Base-by-base conservation (phyloP, 2,888 invertebrate genomes). In the Venustoraphidia nigricollis region DNA sequence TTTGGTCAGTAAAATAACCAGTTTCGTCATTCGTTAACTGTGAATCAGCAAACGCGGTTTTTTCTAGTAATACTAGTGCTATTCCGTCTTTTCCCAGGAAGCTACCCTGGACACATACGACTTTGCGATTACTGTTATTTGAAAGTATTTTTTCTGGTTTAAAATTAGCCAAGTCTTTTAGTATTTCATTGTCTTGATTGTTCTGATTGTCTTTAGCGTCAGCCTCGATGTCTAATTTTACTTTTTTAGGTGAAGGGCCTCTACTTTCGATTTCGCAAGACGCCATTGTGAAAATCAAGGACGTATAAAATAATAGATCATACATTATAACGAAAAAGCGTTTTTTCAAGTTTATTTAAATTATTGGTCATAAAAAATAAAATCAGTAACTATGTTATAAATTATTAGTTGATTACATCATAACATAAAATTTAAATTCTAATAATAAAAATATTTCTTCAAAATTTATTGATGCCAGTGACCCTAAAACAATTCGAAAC, bases 61-160 rank as follows among this genome's bases (percentile, higher is more conserved):
- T 92, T 62, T 92, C 90, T 39, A 92, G 70, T 54, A 89, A 64
- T 49, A 92, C 68, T 52, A 92, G 70, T 13, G 83, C 89, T 52
- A 74, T 69, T 56, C 75, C 77, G 58, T 72, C 71, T 61, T 70
- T 69, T 50, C 75, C 74, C 50, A 69, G 66, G 57, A 88, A 85
- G 53, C 67, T 73, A 13, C 89, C 90, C 56, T 80, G 73, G 41
- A 87, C 63, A 64, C 75, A 79, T 57, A 85, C 74, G 8, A 73
- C 72, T 71, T 90, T 90, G 38, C 79, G 72, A 49, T 76, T 76
- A 1, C 80, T 79, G 61, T 83, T 86, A 60, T 83, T 83, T 56
- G 73, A 77, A 51, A 90, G 67, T 52, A 89, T 72, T 58, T 76
- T 76, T 53, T 75, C 76, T 9, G 81, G 62, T 53, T 75, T 65